Evolutionary conservation across 2,113 vertebrate genomes (phyloP).

Genomic region (Hemichromis elongatus): DNA sequence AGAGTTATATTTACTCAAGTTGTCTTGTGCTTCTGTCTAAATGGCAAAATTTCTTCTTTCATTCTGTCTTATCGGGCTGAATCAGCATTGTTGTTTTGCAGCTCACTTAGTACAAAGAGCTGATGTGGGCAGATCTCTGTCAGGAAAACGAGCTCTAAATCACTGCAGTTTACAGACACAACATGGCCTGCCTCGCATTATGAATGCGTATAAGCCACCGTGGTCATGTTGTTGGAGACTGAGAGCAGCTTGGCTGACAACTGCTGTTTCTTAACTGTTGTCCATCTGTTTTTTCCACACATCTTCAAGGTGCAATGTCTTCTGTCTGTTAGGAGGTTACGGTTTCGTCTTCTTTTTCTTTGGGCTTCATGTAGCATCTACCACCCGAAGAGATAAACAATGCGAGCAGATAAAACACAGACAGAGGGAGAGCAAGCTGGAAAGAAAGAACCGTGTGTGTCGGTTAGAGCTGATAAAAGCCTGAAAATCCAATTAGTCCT

Average conservation of each 20-base stretch:
- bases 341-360: constrained; percentile 1
- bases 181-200: constrained; percentile 1
- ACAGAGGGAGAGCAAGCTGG: constrained; percentile 3
- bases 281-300: not conserved
- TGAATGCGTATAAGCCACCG: constrained; percentile 1
- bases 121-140: constrained; percentile 46
- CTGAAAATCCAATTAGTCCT: constrained; percentile 67
- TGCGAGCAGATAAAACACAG: constrained; percentile 40
- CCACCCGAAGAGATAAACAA: constrained; percentile 46
- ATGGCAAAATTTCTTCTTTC: constrained; percentile 37
- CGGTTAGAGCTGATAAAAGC: constrained; percentile 60
- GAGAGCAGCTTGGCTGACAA: not conserved
- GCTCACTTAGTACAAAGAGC: constrained; percentile 49
- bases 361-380: constrained; percentile 34
- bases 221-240: not conserved
- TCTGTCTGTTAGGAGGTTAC: constrained; percentile 16
- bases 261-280: not conserved
- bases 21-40: constrained; percentile 51
- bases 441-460: constrained; percentile 49
- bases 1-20: constrained; percentile 59
- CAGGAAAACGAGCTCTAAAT: constrained; percentile 25
- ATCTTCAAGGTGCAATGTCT: not conserved
- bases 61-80: constrained; percentile 31
- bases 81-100: constrained; percentile 45
- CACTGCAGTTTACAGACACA: constrained; percentile 19